These are phyloP conservation scores for Sarcophaga carnaria DNA, from an alignment of 2,888 invertebrate species.

Conservation along the genomic window DNA sequence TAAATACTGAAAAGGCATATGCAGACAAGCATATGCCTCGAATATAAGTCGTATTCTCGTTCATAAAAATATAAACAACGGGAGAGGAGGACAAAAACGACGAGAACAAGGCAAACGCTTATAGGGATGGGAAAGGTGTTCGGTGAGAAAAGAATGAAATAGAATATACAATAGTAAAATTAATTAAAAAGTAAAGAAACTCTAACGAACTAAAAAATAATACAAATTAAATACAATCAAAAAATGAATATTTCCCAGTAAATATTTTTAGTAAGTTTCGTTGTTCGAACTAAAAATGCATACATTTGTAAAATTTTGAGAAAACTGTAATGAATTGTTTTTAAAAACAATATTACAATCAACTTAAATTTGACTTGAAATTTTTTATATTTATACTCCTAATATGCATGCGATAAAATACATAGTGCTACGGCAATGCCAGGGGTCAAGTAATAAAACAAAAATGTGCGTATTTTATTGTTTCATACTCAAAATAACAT, in stretches of 20 bases:
- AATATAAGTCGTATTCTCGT: not conserved
- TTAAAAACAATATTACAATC: too few species aligned
- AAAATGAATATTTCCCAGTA: not conserved
- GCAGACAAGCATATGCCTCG: not conserved
- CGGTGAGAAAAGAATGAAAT: not conserved
- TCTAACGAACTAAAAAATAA: slow-evolving; percentile 59
- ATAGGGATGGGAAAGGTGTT: not conserved
- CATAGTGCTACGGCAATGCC: too few species aligned
- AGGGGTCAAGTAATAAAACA: too few species aligned
- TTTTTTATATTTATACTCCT: too few species aligned
- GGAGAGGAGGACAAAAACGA: not conserved
- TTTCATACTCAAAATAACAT: too few species aligned
- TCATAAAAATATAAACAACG: not conserved
- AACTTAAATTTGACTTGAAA: too few species aligned
- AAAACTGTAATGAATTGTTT: too few species aligned
- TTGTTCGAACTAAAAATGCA: not conserved
- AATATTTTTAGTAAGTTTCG: not conserved
- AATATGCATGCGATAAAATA: too few species aligned
- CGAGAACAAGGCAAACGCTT: not conserved
- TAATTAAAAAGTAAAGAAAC: slow-evolving; percentile 62
- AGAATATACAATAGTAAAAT: slow-evolving; percentile 46
- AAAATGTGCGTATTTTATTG: too few species aligned
- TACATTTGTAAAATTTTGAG: too few species aligned
- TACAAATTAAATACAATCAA: slow-evolving; percentile 52
- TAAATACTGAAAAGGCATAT: slow-evolving; percentile 49